Conservation (phyloP, 2,888 invertebrate genomes). For the Stratiomys singularior region DNA sequence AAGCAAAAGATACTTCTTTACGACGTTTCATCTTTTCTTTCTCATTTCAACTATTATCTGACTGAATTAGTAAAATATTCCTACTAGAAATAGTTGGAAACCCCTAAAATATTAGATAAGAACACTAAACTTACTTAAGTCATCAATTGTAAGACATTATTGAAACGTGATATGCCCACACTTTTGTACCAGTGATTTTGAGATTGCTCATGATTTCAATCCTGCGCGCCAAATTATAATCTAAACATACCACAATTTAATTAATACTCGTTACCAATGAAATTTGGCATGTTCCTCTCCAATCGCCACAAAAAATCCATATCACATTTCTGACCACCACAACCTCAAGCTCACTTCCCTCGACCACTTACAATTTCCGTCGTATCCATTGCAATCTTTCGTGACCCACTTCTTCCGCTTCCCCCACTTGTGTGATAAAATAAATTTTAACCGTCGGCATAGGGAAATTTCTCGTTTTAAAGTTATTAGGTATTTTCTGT, state of each 20-base stretch:
- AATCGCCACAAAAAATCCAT: neutral
- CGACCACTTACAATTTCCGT: neutral
- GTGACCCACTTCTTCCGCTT: neutral
- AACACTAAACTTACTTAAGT: too few relatives aligned
- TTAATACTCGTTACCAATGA: conserved; percentile 11
- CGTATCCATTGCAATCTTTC: neutral
- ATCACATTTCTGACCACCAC: neutral
- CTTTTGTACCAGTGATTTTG: too few relatives aligned
- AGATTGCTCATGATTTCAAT: too few relatives aligned
- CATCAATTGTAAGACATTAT: too few relatives aligned
- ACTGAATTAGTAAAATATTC: too few relatives aligned
- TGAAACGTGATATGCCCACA: too few relatives aligned
- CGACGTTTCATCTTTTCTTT: too few relatives aligned
- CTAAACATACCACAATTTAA: conserved; percentile 25
- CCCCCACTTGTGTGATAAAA: neutral
- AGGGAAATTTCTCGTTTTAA: neutral
- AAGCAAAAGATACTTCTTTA: too few relatives aligned
- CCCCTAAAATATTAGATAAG: too few relatives aligned
- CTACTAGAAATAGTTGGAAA: too few relatives aligned
- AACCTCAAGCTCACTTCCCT: neutral
- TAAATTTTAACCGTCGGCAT: neutral
- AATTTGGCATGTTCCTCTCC: neutral
- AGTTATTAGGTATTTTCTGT: neutral
- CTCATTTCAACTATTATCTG: too few relatives aligned
- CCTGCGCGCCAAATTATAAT: conserved; percentile 16